Conservation (phyloP, 2,113 vertebrate genomes). For the Fregata magnificens region DNA sequence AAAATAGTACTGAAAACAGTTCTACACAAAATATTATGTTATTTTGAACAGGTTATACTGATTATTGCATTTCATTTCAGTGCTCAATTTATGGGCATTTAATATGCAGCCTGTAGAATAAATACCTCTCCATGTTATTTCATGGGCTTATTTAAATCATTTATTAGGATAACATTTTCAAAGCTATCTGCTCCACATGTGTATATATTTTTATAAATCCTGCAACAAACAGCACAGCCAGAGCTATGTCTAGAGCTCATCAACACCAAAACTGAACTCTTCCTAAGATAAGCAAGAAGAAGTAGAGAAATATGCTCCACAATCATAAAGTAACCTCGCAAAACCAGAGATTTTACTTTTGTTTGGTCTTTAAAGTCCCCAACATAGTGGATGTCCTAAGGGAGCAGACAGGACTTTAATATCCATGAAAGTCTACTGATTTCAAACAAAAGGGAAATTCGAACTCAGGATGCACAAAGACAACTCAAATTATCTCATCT, state of each 20-base stretch:
- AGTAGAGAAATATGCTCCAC: neutral
- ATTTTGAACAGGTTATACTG: neutral
- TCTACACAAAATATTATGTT: neutral
- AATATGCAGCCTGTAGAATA: neutral
- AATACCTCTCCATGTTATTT: neutral
- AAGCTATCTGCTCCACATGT: neutral
- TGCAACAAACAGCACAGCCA: neutral
- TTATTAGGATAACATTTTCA: neutral
- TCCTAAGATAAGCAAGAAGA: neutral
- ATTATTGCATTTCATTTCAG: neutral
- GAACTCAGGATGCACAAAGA: neutral
- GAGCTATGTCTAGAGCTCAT: neutral
- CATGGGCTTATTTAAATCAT: neutral
- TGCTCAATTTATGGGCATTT: neutral
- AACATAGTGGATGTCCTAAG: neutral
- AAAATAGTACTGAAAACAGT: neutral
- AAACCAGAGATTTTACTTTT: neutral
- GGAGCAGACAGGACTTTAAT: neutral
- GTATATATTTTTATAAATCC: neutral
- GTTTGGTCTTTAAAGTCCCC: neutral
- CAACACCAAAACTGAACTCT: neutral
- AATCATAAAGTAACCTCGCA: neutral
- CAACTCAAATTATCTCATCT: conserved; percentile 6
- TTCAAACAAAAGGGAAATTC: conserved; percentile 13
- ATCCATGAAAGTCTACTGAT: neutral